phyloP scores from a whole-genome alignment of 2,797 vertebrate genomes.

The Poeciliopsis turneri region DNA sequence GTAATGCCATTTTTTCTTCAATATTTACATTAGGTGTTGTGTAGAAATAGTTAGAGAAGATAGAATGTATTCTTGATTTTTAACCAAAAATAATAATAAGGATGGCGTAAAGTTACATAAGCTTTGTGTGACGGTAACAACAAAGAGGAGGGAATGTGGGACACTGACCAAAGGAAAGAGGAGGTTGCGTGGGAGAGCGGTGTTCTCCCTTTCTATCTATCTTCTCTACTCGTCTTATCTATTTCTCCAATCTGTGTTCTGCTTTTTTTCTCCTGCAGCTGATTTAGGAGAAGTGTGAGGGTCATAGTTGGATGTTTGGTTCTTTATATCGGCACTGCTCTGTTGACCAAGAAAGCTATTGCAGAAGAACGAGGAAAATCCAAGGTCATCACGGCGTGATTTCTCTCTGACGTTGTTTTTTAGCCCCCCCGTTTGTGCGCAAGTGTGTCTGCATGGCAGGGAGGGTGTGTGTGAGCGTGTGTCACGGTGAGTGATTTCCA shows the following conservation, averaged over 20 bases:
- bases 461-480: slow-evolving; percentile 24
- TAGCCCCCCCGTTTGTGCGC: slow-evolving; percentile 33
- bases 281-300: slow-evolving; percentile 44
- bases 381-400: slow-evolving; percentile 81
- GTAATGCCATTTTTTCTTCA: slow-evolving; percentile 12
- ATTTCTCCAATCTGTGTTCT: slow-evolving; percentile 3
- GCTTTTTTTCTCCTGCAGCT: slow-evolving; percentile 13
- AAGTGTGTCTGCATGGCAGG: slow-evolving; percentile 33
- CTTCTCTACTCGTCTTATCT: slow-evolving; percentile 24
- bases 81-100: slow-evolving; percentile 4
- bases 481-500: slow-evolving; percentile 57
- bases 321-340: slow-evolving; percentile 54
- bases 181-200: slow-evolving; percentile 64
- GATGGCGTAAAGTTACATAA: slow-evolving; percentile 26
- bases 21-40: neutral
- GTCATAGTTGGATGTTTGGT: slow-evolving; percentile 30
- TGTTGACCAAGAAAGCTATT: slow-evolving; percentile 54
- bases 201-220: slow-evolving; percentile 54
- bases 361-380: slow-evolving; percentile 70
- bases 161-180: slow-evolving; percentile 42
- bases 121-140: slow-evolving; percentile 17
- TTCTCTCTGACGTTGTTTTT: slow-evolving; percentile 60
- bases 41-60: neutral
- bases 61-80: neutral
- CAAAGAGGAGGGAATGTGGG: slow-evolving; percentile 37